Evolutionary conservation across 2,797 vertebrate genomes (phyloP), one percentile per base, ranked within the genome.

Genomic region (Enteromius unitaeniatus): DNA sequence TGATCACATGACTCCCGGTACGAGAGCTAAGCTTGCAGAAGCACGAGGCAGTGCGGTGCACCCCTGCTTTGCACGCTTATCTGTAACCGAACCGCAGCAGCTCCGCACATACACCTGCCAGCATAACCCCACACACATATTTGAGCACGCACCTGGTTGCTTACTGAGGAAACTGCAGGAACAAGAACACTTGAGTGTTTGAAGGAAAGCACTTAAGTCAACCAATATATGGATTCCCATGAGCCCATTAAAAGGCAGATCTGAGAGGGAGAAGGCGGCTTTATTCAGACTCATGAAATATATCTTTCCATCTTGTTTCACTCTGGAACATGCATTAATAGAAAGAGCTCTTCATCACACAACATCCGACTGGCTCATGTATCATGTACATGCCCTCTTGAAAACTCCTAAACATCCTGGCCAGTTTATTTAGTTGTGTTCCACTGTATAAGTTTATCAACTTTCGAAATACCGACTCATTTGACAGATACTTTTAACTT

Each of bases 251-350:
- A 69, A 31, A 42, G 45, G 68, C 64, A 23, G 31, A 23, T 51
- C 31, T 68, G 42, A 40, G 49, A 80, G 37, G 14, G 40, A 26
- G n/a, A 37, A 40, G 6, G 15, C 21, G 51, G 34, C 8, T 80
- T 53, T 17, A 28, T 70, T 80, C n/a, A 69, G 10, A 11, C 51
- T 70, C n/a, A 79, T 55, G 51, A 67, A 79, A 67, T 79, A 55
- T 79, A 26, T 21, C 49, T 55, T 40, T 55, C 51, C 34, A 10
- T 60, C 74, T 60, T 60, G 53, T 58, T 60, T 42, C 34, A 5
- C n/a, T 60, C 53, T 76, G 34, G 14, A 58, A 60, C n/a, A 26
- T 37, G 80, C 23, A 73, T 74, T 62, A 64, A 74, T 53, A 31
- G 69, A 82, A 26, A 73, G 21, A 34, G 47, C 47, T 53, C 17